Conservation (phyloP, 2,888 invertebrate genomes). For the Aspidapion aeneum region DNA sequence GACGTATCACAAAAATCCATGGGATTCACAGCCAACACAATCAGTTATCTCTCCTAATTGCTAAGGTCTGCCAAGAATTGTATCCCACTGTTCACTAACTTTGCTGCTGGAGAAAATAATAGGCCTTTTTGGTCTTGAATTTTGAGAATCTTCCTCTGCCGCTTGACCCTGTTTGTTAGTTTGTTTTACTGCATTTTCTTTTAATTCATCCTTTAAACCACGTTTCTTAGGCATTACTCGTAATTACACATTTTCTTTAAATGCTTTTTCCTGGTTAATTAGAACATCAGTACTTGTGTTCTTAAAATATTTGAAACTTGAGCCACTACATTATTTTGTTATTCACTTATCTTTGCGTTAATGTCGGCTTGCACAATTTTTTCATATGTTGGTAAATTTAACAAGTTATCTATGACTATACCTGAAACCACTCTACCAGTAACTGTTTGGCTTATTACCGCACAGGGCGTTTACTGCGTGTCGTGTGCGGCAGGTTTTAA, state of each 20-base stretch:
- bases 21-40: neutral
- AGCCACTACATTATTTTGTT: too few species aligned
- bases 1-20: neutral
- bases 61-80: neutral
- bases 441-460: neutral
- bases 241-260: too few species aligned
- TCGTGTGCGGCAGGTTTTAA: slow-evolving; percentile 36
- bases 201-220: too few species aligned
- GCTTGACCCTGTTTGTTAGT: too few species aligned
- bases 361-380: slow-evolving; percentile 20
- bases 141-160: too few species aligned
- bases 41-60: neutral
- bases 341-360: too few species aligned
- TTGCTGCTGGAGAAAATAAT: neutral
- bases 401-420: slow-evolving; percentile 7
- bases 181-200: too few species aligned
- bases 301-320: too few species aligned
- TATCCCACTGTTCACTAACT: neutral
- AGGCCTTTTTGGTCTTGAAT: neutral
- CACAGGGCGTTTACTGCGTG: too few species aligned
- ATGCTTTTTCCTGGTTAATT: too few species aligned
- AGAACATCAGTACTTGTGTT: too few species aligned
- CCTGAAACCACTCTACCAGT: neutral
- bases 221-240: too few species aligned
- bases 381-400: slow-evolving; percentile 21